Percentiles rank a stretch among this genome's conserved stretches.
Conservation (phyloP, 2,797 vertebrate genomes). For the Anabacerthia variegaticeps region DNA sequence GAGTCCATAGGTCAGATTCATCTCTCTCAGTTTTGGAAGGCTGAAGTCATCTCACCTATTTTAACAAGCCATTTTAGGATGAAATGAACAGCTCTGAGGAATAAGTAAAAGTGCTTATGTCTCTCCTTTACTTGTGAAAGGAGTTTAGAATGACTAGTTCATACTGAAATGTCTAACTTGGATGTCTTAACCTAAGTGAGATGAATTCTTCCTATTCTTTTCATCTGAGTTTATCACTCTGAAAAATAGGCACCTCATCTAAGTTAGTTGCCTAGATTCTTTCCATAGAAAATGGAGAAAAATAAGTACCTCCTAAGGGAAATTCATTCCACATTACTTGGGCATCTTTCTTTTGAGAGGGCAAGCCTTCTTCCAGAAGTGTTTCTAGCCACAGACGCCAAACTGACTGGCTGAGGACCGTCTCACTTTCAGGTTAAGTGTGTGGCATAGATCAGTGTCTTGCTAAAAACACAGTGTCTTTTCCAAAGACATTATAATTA, state of each 20-base stretch:
- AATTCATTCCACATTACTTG: not conserved
- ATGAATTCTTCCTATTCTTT: conserved; percentile 7
- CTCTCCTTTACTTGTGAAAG: not conserved
- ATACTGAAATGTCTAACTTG: not conserved
- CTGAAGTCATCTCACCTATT: conserved; percentile 3
- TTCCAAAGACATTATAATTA: not conserved
- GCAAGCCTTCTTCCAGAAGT: not conserved
- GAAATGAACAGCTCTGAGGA: not conserved
- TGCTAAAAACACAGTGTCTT: not conserved
- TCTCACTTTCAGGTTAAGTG: not conserved
- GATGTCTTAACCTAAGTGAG: not conserved
- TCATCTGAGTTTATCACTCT: conserved; percentile 3
- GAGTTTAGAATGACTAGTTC: not conserved
- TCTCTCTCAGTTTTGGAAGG: not conserved
- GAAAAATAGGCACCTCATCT: not conserved
- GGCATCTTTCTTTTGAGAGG: not conserved
- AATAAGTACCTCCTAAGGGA: not conserved
- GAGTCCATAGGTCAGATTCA: not conserved
- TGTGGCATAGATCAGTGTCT: not conserved
- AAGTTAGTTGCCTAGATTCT: not conserved
- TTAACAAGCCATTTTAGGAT: not conserved
- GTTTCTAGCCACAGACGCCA: not conserved
- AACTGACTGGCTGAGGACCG: not conserved
- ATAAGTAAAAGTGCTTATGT: not conserved
- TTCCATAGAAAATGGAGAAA: not conserved